These are phyloP conservation scores for Cataglyphis rosenhaueri DNA, from an alignment of 2,888 invertebrate species.

Conservation along the genomic window DNA sequence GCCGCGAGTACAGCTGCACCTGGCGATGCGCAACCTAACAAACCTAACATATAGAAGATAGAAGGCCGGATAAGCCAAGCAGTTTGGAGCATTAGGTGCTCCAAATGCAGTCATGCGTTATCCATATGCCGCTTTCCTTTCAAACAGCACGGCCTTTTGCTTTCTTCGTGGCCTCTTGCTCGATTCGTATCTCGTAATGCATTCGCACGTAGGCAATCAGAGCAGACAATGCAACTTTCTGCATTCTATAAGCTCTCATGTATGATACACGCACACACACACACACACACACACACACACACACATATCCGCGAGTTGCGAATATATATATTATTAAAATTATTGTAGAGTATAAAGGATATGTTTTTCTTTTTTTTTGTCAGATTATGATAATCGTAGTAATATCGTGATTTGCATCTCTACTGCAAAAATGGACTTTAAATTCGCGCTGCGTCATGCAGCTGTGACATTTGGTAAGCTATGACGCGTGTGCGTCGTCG, in stretches of 20 bases:
- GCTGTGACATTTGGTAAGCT: constrained; percentile 1
- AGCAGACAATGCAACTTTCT: background rate
- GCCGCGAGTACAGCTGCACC: constrained; percentile 80
- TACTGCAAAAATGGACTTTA: background rate
- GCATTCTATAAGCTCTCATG: background rate
- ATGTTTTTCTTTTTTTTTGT: background rate
- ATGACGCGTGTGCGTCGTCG: constrained; percentile 17
- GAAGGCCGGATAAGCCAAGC: constrained; percentile 45
- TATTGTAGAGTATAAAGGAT: background rate
- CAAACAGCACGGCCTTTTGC: constrained; percentile 27
- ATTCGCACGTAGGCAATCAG: background rate
- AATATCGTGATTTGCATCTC: background rate
- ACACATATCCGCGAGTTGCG: background rate
- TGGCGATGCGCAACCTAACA: constrained; percentile 25
- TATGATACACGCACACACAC: background rate
- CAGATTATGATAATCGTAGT: background rate
- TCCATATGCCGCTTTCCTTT: constrained; percentile 43
- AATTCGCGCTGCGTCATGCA: background rate
- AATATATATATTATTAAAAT: background rate
- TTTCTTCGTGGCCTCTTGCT: constrained; percentile 16
- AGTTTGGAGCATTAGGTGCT: constrained; percentile 56
- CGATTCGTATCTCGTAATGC: background rate
- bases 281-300: no score
- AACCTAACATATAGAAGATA: background rate
- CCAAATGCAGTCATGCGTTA: constrained; percentile 59